Conservation (phyloP, 2,113 vertebrate genomes). For the Sylvia atricapilla region DNA sequence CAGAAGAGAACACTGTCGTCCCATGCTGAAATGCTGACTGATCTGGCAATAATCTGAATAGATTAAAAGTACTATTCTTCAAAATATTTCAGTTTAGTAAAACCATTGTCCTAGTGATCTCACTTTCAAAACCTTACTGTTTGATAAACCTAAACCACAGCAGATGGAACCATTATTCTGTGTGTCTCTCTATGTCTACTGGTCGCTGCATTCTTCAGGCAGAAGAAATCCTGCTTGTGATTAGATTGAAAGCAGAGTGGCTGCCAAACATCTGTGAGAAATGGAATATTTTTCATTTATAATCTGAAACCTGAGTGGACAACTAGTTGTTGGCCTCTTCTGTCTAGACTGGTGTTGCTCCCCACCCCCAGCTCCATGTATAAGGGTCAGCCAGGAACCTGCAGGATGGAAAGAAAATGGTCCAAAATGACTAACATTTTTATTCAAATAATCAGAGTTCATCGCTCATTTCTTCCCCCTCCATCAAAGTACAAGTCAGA, state of each 20-base stretch:
- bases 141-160: slow-evolving; percentile 8
- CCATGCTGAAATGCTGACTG: not conserved
- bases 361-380: not conserved
- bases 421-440: not conserved
- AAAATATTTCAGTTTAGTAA: not conserved
- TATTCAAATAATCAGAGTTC: not conserved
- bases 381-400: slow-evolving; percentile 46
- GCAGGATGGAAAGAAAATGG: not conserved
- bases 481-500: not conserved
- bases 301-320: slow-evolving; percentile 45
- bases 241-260: not conserved
- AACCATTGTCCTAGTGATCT: not conserved
- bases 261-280: slow-evolving; percentile 67
- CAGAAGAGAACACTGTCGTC: slow-evolving; percentile 3
- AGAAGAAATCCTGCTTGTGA: slow-evolving; percentile 11
- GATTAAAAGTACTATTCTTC: not conserved
- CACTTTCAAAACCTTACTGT: not conserved
- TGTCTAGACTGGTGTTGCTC: slow-evolving; percentile 56
- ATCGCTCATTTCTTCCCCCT: not conserved
- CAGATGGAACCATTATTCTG: not conserved
- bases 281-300: slow-evolving; percentile 22
- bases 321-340: slow-evolving; percentile 28
- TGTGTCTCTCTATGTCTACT: not conserved
- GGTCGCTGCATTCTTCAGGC: slow-evolving; percentile 24
- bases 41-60: slow-evolving; percentile 2